phyloP scores from a whole-genome alignment of 2,797 vertebrate genomes.

The Coilia nasus region DNA sequence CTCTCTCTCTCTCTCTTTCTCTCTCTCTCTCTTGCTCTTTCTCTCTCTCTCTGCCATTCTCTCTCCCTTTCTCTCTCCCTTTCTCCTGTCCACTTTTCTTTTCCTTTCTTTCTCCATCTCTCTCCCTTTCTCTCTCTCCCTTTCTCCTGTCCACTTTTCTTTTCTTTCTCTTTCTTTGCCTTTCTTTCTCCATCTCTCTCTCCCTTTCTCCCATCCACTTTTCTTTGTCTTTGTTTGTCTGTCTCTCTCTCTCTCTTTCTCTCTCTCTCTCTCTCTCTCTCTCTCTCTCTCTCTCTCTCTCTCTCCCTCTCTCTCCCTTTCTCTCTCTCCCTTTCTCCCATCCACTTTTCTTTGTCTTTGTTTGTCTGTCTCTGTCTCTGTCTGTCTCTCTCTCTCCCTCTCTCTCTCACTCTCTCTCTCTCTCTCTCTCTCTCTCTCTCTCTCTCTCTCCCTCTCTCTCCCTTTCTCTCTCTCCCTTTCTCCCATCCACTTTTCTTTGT shows the following conservation, averaged over 20 bases:
- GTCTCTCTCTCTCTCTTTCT: no score
- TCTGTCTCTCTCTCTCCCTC: background rate
- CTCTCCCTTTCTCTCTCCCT: conserved; percentile 51
- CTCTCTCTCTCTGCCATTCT: conserved; percentile 42
- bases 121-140: background rate
- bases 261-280: background rate
- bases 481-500: no score
- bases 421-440: no score
- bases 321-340: background rate
- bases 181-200: background rate
- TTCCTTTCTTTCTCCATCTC: conserved; percentile 14
- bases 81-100: conserved; percentile 22
- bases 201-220: background rate
- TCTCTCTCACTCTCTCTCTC: no score
- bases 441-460: background rate
- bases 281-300: no score
- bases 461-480: no score
- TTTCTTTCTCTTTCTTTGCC: background rate
- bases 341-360: no score
- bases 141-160: conserved; percentile 19
- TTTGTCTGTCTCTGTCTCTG: background rate
- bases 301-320: no score
- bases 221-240: no score
- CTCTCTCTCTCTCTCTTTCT: conserved; percentile 46
- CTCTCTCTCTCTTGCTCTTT: conserved; percentile 41